phyloP scores from a whole-genome alignment of 1,140 invertebrate species.

The Holotrichia oblita region DNA sequence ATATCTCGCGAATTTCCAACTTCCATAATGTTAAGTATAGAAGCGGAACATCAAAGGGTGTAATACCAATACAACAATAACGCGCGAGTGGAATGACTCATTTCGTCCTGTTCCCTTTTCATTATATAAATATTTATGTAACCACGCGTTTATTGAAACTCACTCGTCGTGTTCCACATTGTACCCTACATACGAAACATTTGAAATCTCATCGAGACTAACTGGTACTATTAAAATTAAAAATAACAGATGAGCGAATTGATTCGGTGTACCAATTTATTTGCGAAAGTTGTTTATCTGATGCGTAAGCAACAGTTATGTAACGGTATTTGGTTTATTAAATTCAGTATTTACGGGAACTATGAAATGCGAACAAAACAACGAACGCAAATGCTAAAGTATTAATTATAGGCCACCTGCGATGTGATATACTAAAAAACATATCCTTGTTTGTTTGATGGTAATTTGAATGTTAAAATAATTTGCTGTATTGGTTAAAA shows the following conservation, averaged over 20 bases:
- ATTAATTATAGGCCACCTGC: neutral
- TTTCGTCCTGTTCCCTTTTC: conserved; percentile 23
- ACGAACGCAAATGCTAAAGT: neutral
- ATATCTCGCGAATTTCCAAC: conserved; percentile 23
- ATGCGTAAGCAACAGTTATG: neutral
- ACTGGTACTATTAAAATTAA: neutral
- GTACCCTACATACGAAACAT: neutral
- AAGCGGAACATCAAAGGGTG: conserved; percentile 29
- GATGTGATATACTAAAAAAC: no score
- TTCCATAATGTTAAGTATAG: conserved; percentile 5
- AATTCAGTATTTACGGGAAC: neutral
- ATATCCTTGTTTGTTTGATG: no score
- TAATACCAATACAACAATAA: conserved; percentile 22
- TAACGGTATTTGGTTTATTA: neutral
- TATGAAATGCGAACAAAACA: conserved; percentile 13
- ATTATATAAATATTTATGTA: conserved; percentile 32
- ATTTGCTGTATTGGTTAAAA: no score
- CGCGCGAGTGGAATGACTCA: neutral
- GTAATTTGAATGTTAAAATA: no score
- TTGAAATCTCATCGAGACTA: neutral
- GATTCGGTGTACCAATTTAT: neutral
- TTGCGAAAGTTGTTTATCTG: neutral
- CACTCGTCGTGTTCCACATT: neutral
- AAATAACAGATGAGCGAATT: neutral
- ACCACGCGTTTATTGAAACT: conserved; percentile 9